Percentiles rank a stretch among this genome's conserved stretches.
Evolutionary conservation across 1,140 invertebrate genomes (phyloP).

Genomic region (Stenopsyche tienmushanensis): DNA sequence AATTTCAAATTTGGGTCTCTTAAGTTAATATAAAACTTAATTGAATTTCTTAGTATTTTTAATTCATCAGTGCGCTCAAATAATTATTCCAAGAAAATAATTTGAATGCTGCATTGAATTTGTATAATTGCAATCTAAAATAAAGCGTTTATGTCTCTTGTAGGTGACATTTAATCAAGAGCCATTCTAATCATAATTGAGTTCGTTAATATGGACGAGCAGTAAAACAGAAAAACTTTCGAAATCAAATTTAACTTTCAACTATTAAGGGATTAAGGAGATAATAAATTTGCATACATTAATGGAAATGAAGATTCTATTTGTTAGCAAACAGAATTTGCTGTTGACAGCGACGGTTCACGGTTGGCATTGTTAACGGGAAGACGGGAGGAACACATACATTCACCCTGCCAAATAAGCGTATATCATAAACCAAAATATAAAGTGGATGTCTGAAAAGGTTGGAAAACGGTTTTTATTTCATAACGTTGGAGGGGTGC

Average conservation of each 20-base stretch:
- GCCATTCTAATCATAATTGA: neutral
- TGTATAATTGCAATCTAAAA: neutral
- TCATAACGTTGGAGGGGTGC: neutral
- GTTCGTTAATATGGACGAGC: neutral
- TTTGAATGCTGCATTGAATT: too few relatives aligned
- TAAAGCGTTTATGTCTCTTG: neutral
- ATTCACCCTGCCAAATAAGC: too few relatives aligned
- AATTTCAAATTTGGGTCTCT: too few relatives aligned
- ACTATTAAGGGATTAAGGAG: constrained; percentile 30
- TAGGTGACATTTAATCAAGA: constrained; percentile 1
- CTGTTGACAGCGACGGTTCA: neutral
- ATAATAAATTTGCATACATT: constrained; percentile 38
- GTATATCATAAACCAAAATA: too few relatives aligned
- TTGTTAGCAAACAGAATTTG: constrained; percentile 25
- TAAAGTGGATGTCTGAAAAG: neutral
- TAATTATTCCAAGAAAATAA: too few relatives aligned
- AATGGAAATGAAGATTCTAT: constrained; percentile 30
- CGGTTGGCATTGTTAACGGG: neutral
- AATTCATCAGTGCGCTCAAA: too few relatives aligned
- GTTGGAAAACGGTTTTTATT: neutral
- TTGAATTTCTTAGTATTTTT: too few relatives aligned
- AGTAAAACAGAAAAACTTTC: constrained; percentile 22
- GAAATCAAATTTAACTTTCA: constrained; percentile 37
- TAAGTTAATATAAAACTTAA: too few relatives aligned
- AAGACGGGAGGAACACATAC: too few relatives aligned